Evolutionary conservation across 2,113 vertebrate species (phyloP).

Genomic region (Microtus montanus): DNA sequence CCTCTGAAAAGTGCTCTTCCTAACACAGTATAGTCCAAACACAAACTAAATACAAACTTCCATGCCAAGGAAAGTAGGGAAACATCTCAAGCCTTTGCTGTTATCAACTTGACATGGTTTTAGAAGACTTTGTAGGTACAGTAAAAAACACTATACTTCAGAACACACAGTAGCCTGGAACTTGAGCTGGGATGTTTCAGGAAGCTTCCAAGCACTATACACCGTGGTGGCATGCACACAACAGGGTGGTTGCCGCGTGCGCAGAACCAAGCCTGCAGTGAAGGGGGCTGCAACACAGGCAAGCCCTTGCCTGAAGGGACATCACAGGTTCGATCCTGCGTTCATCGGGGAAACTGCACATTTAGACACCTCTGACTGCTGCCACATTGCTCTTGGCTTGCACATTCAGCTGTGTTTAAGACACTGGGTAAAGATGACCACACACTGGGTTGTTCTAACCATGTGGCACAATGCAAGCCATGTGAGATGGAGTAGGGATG

Average conservation of each 20-base stretch:
- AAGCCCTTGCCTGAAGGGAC: neutral
- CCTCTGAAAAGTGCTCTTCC: neutral
- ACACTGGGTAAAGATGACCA: neutral
- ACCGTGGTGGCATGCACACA: neutral
- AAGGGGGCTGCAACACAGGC: neutral
- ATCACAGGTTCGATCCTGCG: neutral
- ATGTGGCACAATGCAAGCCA: neutral
- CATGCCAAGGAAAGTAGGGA: neutral
- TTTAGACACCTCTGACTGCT: neutral
- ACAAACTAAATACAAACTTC: too few species aligned
- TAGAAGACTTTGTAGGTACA: neutral
- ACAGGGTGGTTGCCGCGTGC: neutral
- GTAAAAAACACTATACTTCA: neutral
- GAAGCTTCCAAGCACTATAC: neutral
- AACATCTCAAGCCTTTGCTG: neutral
- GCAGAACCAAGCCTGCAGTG: neutral
- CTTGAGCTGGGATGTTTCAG: neutral
- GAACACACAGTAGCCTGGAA: neutral
- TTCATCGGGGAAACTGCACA: neutral
- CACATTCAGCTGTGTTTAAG: neutral
- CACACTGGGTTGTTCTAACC: neutral
- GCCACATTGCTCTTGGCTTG: neutral
- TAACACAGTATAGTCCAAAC: neutral
- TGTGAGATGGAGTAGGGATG: neutral
- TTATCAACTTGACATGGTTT: neutral